These are phyloP conservation scores for Oeneis ivallda DNA, from an alignment of 2,888 invertebrate genomes.

Conservation along the genomic window DNA sequence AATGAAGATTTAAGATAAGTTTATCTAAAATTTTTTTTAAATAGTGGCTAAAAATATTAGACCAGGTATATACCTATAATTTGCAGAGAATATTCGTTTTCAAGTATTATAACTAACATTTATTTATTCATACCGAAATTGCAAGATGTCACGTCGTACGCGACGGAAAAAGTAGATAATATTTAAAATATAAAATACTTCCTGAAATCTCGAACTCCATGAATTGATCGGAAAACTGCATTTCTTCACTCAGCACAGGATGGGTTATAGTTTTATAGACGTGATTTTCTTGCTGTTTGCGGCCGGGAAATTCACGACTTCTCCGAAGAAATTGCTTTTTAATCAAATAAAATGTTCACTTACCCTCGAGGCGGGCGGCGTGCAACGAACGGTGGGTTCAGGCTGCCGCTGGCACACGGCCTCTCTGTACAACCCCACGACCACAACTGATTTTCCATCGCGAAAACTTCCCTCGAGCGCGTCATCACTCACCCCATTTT, in stretches of 20 bases:
- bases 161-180: not conserved
- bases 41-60: too few species aligned
- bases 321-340: slow-evolving; percentile 77
- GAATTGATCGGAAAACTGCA: slow-evolving; percentile 17
- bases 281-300: slow-evolving; percentile 46
- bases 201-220: slow-evolving; percentile 15
- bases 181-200: slow-evolving; percentile 23
- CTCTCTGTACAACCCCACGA: slow-evolving; percentile 66
- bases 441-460: slow-evolving; percentile 75
- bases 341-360: slow-evolving; percentile 77
- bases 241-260: slow-evolving; percentile 30
- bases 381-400: slow-evolving; percentile 46
- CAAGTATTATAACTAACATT: not conserved
- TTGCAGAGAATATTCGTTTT: too few species aligned
- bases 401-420: slow-evolving; percentile 62
- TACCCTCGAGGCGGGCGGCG: slow-evolving; percentile 67
- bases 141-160: slow-evolving; percentile 12
- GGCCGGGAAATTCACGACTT: slow-evolving; percentile 54
- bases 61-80: too few species aligned
- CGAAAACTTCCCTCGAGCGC: slow-evolving; percentile 77
- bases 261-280: slow-evolving; percentile 33
- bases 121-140: not conserved
- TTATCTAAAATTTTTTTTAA: too few species aligned
- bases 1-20: too few species aligned
- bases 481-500: slow-evolving; percentile 74